Evolutionary conservation across 2,797 vertebrate species (phyloP).

Genomic region (Tragopan temminckii): DNA sequence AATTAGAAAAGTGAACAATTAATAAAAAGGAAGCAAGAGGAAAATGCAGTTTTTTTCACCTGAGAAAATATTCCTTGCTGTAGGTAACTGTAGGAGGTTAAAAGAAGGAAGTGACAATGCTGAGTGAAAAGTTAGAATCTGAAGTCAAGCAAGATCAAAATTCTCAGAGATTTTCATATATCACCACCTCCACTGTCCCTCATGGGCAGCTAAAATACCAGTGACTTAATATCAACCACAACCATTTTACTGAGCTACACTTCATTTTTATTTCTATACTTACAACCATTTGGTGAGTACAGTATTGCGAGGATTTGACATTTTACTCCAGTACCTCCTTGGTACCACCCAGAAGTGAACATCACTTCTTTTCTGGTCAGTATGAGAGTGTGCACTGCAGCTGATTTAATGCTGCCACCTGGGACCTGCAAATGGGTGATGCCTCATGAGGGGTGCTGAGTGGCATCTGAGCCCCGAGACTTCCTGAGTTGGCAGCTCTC

Average conservation of each 20-base stretch:
- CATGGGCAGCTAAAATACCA: background rate
- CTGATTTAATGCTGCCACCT: background rate
- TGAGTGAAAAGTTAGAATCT: background rate
- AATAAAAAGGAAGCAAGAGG: background rate
- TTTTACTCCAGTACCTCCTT: background rate
- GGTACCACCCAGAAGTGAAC: background rate
- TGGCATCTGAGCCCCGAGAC: background rate
- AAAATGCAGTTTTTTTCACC: background rate
- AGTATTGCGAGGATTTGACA: background rate
- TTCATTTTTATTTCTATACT: background rate
- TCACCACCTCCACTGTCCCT: background rate
- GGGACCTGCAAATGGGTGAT: background rate
- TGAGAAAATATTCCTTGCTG: background rate
- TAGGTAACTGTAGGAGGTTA: background rate
- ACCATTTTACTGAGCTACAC: background rate
- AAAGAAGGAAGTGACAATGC: background rate
- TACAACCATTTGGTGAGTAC: background rate
- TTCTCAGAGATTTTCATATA: background rate
- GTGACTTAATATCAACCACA: background rate
- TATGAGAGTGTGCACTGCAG: background rate
- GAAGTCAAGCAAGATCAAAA: background rate
- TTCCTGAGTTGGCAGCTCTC: background rate
- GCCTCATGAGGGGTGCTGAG: background rate
- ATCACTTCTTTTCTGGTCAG: background rate
- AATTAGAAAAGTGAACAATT: slow-evolving; percentile 24